phyloP scores from a whole-genome alignment of 2,888 invertebrate genomes.

The Brachypterus glaber region DNA sequence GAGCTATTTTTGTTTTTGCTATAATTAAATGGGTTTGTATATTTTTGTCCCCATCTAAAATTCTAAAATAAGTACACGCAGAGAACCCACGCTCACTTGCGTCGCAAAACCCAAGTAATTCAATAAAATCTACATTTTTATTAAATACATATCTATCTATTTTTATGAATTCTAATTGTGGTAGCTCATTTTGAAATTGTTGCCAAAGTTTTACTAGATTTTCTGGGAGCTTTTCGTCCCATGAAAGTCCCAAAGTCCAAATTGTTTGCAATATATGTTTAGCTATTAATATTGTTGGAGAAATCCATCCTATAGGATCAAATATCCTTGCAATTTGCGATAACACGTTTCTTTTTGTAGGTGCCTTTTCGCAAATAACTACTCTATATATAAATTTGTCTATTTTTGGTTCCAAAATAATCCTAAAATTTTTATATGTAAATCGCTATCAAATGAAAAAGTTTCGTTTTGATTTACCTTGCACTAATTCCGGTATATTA shows the following conservation, averaged over 20 bases:
- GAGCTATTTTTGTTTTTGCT: too few relatives aligned
- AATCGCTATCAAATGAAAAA: too few relatives aligned
- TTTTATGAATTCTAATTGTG: slow-evolving; percentile 1
- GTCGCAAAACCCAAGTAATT: slow-evolving; percentile 12
- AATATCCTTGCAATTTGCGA: slow-evolving; percentile 3
- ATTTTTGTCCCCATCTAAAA: too few relatives aligned
- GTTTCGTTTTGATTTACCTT: too few relatives aligned
- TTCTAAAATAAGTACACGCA: too few relatives aligned
- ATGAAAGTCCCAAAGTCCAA: too few relatives aligned
- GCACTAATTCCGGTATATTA: background rate
- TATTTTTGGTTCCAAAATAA: too few relatives aligned
- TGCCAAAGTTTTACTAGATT: too few relatives aligned
- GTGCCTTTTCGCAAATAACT: background rate
- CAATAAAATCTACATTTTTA: background rate
- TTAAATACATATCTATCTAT: slow-evolving; percentile 4
- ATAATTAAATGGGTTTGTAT: too few relatives aligned
- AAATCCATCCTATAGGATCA: slow-evolving; percentile 8
- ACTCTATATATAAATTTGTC: too few relatives aligned
- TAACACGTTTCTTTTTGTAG: slow-evolving; percentile 1
- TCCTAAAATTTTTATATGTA: too few relatives aligned
- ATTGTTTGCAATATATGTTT: slow-evolving; percentile 6
- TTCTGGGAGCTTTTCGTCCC: too few relatives aligned
- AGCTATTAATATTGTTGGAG: slow-evolving; percentile 2
- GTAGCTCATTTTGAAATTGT: slow-evolving; percentile 3
- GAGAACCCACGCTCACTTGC: slow-evolving; percentile 10